Percentiles rank a stretch among this genome's conserved stretches.
These are phyloP conservation scores for Athalia cordata DNA, from an alignment of 2,888 invertebrate genomes.

Conservation along the genomic window DNA sequence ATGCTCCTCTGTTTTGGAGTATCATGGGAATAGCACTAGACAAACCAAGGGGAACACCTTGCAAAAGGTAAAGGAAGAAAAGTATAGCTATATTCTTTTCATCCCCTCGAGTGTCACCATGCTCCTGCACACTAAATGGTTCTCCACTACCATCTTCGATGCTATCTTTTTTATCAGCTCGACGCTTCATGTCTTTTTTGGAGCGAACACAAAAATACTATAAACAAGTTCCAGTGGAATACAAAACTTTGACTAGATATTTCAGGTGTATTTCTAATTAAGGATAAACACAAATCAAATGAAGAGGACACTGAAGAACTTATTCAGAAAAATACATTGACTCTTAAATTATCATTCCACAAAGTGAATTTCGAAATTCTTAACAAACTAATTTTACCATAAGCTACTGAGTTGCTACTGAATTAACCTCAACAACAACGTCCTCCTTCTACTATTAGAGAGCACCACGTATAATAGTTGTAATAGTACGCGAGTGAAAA, in stretches of 20 bases:
- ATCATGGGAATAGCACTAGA: slow-evolving; percentile 97
- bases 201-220: no score
- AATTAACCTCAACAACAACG: slow-evolving; percentile 19
- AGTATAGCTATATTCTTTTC: slow-evolving; percentile 88
- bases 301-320: no score
- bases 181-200: slow-evolving; percentile 54
- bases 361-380: no score
- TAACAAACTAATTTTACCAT: no score
- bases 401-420: not conserved
- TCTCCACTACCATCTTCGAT: slow-evolving; percentile 43
- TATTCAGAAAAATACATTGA: no score
- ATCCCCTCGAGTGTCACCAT: slow-evolving; percentile 78
- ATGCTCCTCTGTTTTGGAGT: slow-evolving; percentile 92
- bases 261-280: not conserved
- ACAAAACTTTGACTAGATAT: not conserved
- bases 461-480: slow-evolving; percentile 11
- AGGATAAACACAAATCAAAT: no score
- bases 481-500: not conserved
- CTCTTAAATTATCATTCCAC: no score
- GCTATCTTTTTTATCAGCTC: slow-evolving; percentile 48
- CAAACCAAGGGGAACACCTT: slow-evolving; percentile 96
- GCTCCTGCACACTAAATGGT: slow-evolving; percentile 53
- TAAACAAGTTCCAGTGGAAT: no score
- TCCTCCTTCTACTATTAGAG: not conserved
- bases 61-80: slow-evolving; percentile 93